These are phyloP conservation scores for Alouatta palliata DNA, from an alignment of 2,113 vertebrate genomes.

Conservation along the genomic window DNA sequence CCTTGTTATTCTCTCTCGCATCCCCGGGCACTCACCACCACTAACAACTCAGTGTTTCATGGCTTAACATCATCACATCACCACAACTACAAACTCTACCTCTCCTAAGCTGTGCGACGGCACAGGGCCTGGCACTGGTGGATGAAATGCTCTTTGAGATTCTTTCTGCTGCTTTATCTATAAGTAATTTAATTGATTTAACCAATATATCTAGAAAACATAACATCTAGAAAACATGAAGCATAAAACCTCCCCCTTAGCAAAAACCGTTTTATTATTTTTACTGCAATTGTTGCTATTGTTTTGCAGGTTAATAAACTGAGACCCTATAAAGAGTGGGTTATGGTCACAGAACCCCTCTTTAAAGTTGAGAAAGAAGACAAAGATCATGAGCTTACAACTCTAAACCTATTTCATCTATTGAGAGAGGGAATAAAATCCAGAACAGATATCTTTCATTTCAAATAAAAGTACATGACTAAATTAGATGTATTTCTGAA, in stretches of 20 bases:
- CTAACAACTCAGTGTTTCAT: background rate
- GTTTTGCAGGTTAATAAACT: background rate
- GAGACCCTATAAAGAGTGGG: background rate
- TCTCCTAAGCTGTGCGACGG: background rate
- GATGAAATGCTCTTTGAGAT: background rate
- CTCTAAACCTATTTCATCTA: background rate
- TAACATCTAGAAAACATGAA: background rate
- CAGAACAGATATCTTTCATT: background rate
- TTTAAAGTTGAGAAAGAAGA: background rate
- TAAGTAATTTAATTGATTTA: background rate
- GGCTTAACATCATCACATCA: background rate
- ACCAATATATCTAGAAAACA: background rate
- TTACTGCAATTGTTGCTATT: background rate
- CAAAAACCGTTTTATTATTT: background rate
- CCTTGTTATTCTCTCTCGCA: background rate
- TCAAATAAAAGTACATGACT: conserved; percentile 21
- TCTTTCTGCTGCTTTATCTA: background rate
- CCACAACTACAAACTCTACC: no score
- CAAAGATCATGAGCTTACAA: background rate
- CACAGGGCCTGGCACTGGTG: background rate
- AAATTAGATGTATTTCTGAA: conserved; percentile 35
- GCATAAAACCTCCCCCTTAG: background rate
- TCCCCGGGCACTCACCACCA: no score
- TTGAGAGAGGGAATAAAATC: background rate
- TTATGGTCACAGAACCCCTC: background rate